Base-by-base conservation (phyloP, 2,113 vertebrate species). In the Nyctibius bracteatus region DNA sequence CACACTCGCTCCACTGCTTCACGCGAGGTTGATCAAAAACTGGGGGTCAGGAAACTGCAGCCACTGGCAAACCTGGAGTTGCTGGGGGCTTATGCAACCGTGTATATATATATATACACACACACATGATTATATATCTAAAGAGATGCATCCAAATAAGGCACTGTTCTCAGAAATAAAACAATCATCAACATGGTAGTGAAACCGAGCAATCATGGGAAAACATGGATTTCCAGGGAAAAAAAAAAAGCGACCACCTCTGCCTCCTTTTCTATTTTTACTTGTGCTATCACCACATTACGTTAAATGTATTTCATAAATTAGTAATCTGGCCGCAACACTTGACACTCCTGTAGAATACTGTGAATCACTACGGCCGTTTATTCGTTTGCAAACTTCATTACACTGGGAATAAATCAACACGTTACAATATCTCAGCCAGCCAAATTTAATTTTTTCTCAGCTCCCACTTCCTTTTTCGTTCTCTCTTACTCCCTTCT, bases 381-480 rank as follows among this genome's bases (percentile, higher is more conserved):
- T 97, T 97, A 97, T 98, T 98, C 97, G 96, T 98, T 98, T 97
- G 97, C 98, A 98, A 98, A 98, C 98, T 98, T 98, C 98, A 98
- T 98, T 98, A 98, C 88, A 17, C 81, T 35, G 46, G 96, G 96
- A 98, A 98, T 98, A 98, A 98, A 98, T 98, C 98, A 98, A 97
- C 97, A 91, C 58, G 67, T 86, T 96, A 95, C 91, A 97, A 77
- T 97, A 98, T 95, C 97, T 97, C 95, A 73, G 94, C 93, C 96
- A 70, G 96, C 95, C 97, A 96, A 97, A 96, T 98, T 95, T 97
- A 85, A 93, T 96, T 95, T 96, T 95, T 96, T 96, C 89, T 86
- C 90, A 94, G 88, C 87, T 95, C 86, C 81, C 88, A 92, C 92
- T 95, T 96, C 85, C 77, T 95, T 91, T 92, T 95, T 93, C 86